Evolutionary conservation across 2,113 vertebrate genomes (phyloP).

Genomic region (Mionectes macconnelli): DNA sequence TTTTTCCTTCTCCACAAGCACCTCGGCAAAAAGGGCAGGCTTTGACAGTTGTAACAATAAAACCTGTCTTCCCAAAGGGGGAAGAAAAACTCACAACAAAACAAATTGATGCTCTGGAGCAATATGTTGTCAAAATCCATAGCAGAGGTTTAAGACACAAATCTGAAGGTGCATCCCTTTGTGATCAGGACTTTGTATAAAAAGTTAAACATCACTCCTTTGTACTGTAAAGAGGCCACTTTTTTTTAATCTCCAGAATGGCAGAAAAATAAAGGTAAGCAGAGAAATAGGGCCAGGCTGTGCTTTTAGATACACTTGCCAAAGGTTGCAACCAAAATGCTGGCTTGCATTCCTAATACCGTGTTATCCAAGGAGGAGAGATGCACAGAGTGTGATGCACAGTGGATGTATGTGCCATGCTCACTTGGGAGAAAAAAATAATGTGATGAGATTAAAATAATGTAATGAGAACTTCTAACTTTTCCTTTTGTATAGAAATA

Average conservation of each 20-base stretch:
- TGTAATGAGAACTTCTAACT: background rate
- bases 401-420: background rate
- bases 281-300: background rate
- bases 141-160: background rate
- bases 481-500: background rate
- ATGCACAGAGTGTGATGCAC: background rate
- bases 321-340: background rate
- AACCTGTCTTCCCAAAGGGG: background rate
- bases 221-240: background rate
- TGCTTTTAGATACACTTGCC: background rate
- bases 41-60: constrained; percentile 13
- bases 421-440: background rate
- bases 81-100: background rate
- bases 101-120: background rate
- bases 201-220: background rate
- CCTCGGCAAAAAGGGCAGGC: background rate
- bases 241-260: background rate
- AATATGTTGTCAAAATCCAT: background rate
- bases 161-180: background rate
- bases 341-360: background rate
- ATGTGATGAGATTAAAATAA: too few relatives aligned
- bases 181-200: background rate
- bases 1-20: background rate
- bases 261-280: background rate
- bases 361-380: background rate